These are phyloP conservation scores for Erebia ligea DNA, from an alignment of 2,888 invertebrate species.

Conservation along the genomic window DNA sequence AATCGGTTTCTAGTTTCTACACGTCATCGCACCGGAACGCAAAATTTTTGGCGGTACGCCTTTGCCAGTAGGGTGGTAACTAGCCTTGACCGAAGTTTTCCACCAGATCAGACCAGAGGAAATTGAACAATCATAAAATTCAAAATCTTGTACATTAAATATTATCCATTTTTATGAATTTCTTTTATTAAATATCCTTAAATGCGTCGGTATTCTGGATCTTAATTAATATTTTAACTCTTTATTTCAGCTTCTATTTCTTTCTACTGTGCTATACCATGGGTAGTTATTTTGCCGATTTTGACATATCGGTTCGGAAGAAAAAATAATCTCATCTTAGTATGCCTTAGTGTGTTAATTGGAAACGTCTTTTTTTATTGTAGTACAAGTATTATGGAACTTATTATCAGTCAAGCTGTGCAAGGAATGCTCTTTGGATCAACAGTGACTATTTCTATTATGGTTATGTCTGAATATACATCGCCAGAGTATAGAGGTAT, in stretches of 20 bases:
- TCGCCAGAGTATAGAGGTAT: slow-evolving; percentile 39
- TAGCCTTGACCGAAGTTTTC: too few relatives aligned
- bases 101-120: too few relatives aligned
- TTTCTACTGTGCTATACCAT: slow-evolving; percentile 1
- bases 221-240: too few relatives aligned
- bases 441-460: slow-evolving; percentile 23
- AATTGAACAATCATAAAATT: too few relatives aligned
- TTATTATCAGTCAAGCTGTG: slow-evolving; percentile 26
- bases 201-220: too few relatives aligned
- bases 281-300: background rate
- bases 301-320: slow-evolving; percentile 17
- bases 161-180: too few relatives aligned
- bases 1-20: too few relatives aligned
- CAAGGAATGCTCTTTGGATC: slow-evolving; percentile 30
- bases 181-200: too few relatives aligned
- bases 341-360: slow-evolving; percentile 11
- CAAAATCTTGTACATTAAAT: too few relatives aligned
- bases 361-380: slow-evolving; percentile 22
- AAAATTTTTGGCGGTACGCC: too few relatives aligned
- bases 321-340: slow-evolving; percentile 13
- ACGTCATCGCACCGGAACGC: too few relatives aligned
- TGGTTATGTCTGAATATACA: slow-evolving; percentile 39
- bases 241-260: slow-evolving; percentile 11
- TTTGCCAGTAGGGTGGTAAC: too few relatives aligned
- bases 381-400: slow-evolving; percentile 14